Evolutionary conservation across 2,888 invertebrate species (phyloP), one percentile per base, ranked within the genome.

Genomic region (Cecidostiba fungosa): DNA sequence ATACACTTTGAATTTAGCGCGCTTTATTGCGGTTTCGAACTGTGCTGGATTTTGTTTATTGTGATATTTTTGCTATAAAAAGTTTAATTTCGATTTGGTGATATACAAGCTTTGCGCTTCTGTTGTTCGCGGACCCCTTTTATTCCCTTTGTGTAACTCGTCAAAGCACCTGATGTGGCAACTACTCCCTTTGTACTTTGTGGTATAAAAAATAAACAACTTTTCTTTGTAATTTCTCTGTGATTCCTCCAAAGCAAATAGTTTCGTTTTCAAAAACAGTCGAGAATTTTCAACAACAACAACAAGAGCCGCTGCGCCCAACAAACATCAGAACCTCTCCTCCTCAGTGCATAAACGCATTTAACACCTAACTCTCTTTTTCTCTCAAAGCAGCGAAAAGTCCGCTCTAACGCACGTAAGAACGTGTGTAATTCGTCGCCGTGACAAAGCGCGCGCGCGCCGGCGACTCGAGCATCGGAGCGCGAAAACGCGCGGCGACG

Each of bases 401-500:
- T 66, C 47, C 59, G 50, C 66, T 66, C 66, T 59, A 77, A 54
- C 54, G 77, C 47, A 69, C 66, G 78, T 78, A 78, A 69, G 78
- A 69, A 78, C 66, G 78, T 69, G 78, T 69, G 78, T 69, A 66
- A 78, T 78, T 78, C 69, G 78, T 78, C 66, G 29, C 82, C 85
- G 10, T 29, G 16, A 29, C 69, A 79, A 79, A 79, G 59, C 82
- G 80, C 86, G 84, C n/a, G n/a, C n/a, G 79, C 32, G 19, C 29
- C 86, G 83, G 66, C 82, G 50, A 50, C 50, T 50, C 5, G 19
- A 50, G 54, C 54, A n/a, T 8, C n/a, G 78, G 85, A 77, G 74
- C 87, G 80, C 85, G 76, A 84, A 87, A 87, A 74, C 54, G 73
- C 85, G 85, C 86, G 81, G 77, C 85, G 85, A 87, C 90, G 91